These are phyloP conservation scores for Geotria australis DNA, from an alignment of 2,797 vertebrate genomes.

Conservation along the genomic window DNA sequence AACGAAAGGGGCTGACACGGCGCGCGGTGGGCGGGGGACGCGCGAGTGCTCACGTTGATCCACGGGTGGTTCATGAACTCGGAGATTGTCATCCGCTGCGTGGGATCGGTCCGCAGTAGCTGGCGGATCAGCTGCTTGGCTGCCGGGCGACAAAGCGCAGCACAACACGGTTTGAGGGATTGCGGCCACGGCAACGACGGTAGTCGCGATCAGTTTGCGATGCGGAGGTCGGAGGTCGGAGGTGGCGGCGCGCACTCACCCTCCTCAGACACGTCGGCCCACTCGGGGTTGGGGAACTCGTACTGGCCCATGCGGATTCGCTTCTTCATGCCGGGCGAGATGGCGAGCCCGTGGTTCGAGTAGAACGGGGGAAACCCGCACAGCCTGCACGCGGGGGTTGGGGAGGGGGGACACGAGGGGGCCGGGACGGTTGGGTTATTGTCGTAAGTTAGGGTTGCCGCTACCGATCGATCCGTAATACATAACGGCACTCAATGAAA, in stretches of 20 bases:
- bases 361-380: conserved; percentile 95
- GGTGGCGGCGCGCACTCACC: conserved; percentile 13
- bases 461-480: too few species aligned
- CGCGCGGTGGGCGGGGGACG: too few species aligned
- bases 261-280: conserved; percentile 86
- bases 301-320: conserved; percentile 83
- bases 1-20: too few species aligned
- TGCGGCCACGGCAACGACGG: not conserved
- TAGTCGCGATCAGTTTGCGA: too few species aligned
- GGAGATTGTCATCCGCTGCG: conserved; percentile 79
- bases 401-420: not conserved
- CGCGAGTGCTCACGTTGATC: conserved; percentile 43
- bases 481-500: too few species aligned
- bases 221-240: too few species aligned
- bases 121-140: conserved; percentile 74
- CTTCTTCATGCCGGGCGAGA: conserved; percentile 88
- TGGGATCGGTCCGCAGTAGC: conserved; percentile 78
- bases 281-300: conserved; percentile 78
- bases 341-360: conserved; percentile 81
- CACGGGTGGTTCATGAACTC: conserved; percentile 98
- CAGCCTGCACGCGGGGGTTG: conserved; percentile 15
- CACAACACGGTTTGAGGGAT: not conserved
- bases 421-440: too few species aligned
- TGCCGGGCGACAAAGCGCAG: conserved; percentile 7
- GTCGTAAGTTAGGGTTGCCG: too few species aligned